Evolutionary conservation across 2,113 vertebrate genomes (phyloP).

Genomic region (Eupsittula cactorum): DNA sequence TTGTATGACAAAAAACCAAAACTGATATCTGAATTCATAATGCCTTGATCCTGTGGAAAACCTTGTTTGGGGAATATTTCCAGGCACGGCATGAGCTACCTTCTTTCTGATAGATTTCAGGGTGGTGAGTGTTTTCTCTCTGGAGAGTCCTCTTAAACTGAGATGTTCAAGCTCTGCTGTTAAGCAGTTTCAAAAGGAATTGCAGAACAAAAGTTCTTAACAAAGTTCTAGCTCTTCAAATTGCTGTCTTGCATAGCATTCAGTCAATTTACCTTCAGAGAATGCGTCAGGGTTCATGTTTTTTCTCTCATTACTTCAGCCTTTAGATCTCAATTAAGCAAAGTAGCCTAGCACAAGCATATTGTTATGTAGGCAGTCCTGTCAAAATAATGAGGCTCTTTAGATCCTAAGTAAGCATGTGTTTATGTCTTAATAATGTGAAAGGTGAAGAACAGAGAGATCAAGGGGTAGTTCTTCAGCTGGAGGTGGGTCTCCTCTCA

Average conservation of each 20-base stretch:
- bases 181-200: not conserved
- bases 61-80: not conserved
- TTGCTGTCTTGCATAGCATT: not conserved
- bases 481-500: not conserved
- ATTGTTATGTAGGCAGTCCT: not conserved
- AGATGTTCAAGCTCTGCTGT: not conserved
- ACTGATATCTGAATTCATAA: not conserved
- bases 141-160: not conserved
- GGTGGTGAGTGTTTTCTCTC: not conserved
- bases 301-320: not conserved
- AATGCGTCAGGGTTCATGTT: fast-evolving
- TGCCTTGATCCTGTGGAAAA: not conserved
- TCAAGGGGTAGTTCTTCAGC: not conserved
- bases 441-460: not conserved
- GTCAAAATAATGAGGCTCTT: not conserved
- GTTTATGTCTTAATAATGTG: not conserved
- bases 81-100: not conserved
- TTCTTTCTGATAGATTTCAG: not conserved
- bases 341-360: not conserved
- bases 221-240: not conserved
- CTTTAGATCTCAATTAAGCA: not conserved
- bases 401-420: not conserved
- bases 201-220: not conserved
- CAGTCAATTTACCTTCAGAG: not conserved
- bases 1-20: not conserved